A percentile compares a stretch with the other conserved stretches of the same genome.
Evolutionary conservation across 2,888 invertebrate species (phyloP).

Genomic region (Tachina fera): DNA sequence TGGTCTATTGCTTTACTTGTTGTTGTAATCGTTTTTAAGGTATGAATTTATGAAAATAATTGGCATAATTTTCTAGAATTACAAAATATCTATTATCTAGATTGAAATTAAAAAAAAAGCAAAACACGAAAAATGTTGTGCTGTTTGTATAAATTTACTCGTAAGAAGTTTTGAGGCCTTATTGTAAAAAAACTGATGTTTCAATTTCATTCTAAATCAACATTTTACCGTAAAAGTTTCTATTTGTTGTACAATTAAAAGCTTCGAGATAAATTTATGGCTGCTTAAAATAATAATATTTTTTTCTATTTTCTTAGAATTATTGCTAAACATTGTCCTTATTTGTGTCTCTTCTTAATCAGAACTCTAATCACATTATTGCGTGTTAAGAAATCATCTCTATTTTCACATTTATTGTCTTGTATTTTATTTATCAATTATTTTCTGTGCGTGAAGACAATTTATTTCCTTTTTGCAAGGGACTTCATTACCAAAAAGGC

Average conservation of each 20-base stretch:
- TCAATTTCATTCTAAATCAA: not conserved
- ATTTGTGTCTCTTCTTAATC: conserved; percentile 1
- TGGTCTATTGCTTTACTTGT: not conserved
- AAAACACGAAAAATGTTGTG: too few relatives aligned
- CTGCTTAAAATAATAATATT: not conserved
- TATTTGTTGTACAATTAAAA: not conserved
- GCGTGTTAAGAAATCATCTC: conserved; percentile 40
- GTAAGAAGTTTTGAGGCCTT: not conserved
- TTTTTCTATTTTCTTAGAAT: not conserved
- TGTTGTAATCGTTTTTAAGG: not conserved
- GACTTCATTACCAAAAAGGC: conserved; percentile 21
- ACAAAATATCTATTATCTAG: not conserved
- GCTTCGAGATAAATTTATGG: not conserved
- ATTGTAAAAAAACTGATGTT: not conserved
- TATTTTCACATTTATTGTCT: conserved; percentile 18
- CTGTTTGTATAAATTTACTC: too few relatives aligned
- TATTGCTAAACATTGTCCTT: not conserved
- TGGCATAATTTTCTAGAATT: not conserved
- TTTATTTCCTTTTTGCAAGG: conserved; percentile 32
- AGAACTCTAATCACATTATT: conserved; percentile 36
- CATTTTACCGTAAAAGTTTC: not conserved
- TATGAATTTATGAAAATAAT: not conserved
- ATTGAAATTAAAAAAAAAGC: not conserved
- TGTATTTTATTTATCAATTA: conserved; percentile 47
- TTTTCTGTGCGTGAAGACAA: conserved; percentile 27